Base-by-base conservation (phyloP, 2,888 invertebrate genomes). In the Drosophila limbata region DNA sequence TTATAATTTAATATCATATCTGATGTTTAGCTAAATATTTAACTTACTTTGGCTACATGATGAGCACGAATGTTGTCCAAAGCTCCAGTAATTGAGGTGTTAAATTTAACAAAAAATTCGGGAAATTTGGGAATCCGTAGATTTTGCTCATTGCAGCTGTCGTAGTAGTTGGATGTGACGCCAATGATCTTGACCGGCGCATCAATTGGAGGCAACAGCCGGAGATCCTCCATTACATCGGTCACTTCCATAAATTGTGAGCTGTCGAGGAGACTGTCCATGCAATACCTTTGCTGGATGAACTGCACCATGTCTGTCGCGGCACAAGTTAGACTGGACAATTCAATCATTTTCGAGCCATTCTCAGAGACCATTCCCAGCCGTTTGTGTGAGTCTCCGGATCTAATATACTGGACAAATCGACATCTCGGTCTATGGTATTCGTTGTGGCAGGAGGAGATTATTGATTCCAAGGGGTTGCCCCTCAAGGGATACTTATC, bases 81-180 rank as follows among this genome's bases (percentile, higher is more conserved):
- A 0, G 96, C 96, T 0, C 97, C 97, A 21, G 95, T 94, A 28
- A 98, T 94, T 35, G 95, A 94, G 75, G 96, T 97, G 0, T 96
- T 93, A 89, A 97, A 98, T 93, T 98, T 98, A 92, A 95, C 96
- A 92, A 98, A 98, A 80, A 98, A 95, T 91, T 97, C 95, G 0
- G 98, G 98, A 72, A 96, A 96, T 17, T 94, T 93, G 0, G 97
- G 96, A 2, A 94, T 93, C 0, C 95, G 94, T 15, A 95, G 90
- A 19, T 96, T 95, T 90, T 97, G 97, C 90, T 98, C 98, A 56
- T 94, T 94, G 84, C 98, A 98, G 87, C 97, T 97, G 42, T 97
- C 97, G 59, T 93, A 91, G 92, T 98, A 98, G 92, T 98, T 98
- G 67, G 97, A 93, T 0, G 97, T 97, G 13, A 98, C 95, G 88